Conservation (phyloP, 2,888 invertebrate genomes). For the Ephialtes manifestator region DNA sequence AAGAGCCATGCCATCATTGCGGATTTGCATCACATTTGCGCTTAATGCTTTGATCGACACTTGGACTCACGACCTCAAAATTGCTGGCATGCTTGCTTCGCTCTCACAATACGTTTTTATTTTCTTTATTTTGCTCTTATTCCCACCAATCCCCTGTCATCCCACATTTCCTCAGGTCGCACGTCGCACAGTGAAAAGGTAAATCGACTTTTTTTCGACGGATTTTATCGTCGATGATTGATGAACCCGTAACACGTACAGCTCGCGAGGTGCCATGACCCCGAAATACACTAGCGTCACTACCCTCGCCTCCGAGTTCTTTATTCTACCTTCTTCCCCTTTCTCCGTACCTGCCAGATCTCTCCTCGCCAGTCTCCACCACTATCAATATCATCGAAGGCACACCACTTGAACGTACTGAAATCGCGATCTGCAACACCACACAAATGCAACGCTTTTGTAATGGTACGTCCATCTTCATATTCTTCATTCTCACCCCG, state of each 20-base stretch:
- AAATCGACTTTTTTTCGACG: constrained; percentile 74
- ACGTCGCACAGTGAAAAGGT: constrained; percentile 74
- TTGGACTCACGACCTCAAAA: constrained; percentile 9
- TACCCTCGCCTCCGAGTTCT: constrained; percentile 11
- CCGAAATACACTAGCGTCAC: constrained; percentile 32
- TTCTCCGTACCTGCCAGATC: constrained; percentile 27
- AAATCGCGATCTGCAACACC: neutral
- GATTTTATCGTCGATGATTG: constrained; percentile 82
- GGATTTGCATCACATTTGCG: constrained; percentile 42
- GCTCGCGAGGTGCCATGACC: constrained; percentile 38
- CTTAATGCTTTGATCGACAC: neutral
- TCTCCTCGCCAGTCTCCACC: neutral
- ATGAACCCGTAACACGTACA: constrained; percentile 75
- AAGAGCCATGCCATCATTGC: constrained; percentile 48
- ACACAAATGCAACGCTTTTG: neutral
- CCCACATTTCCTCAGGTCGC: constrained; percentile 28
- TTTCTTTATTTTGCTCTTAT: constrained; percentile 15
- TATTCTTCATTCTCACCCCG: no score
- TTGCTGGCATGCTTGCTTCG: constrained; percentile 35
- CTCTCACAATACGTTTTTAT: neutral
- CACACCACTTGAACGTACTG: neutral
- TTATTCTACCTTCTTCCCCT: constrained; percentile 14
- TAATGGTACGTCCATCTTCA: neutral
- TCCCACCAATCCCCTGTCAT: constrained; percentile 30
- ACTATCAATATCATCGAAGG: constrained; percentile 20